Evolutionary conservation across 2,113 vertebrate species (phyloP), one percentile per base, ranked within the genome.

Genomic region (Spea multiplicata): DNA sequence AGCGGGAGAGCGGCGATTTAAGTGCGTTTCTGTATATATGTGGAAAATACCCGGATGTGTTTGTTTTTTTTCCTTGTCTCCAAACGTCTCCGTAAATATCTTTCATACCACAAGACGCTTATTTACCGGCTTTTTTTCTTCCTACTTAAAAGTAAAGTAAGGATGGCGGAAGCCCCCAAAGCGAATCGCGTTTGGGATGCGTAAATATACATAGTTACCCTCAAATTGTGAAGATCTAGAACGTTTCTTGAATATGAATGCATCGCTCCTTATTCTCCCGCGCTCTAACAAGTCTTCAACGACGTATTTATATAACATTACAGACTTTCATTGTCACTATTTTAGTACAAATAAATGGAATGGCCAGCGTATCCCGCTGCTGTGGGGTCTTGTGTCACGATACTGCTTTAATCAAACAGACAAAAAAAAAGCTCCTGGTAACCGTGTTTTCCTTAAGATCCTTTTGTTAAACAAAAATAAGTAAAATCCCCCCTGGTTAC

Each of bases 71-170:
- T 13, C 10, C 8, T 13, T 75, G 71, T 47, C 74, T 81, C 5
- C 66, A 55, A 71, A 86, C 10, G 72, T n/a, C n/a, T n/a, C n/a
- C 77, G 72, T 84, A 81, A 84, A 14, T 50, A 84, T 10, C 48
- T 30, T 80, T 48, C 76, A 80, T 86, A 83, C 71, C 7, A 17
- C 71, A 80, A 73, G 66, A 79, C 75, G 44, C 69, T 89, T 73
- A 52, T 59, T 84, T 83, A 83, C 74, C 78, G 67, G 75, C 82
- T 84, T 53, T 53, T 53, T 53, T 6, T 53, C 50, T 53, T 53
- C 6, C n/a, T n/a, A n/a, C n/a, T n/a, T n/a, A n/a, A n/a, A n/a
- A n/a, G n/a, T n/a, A n/a, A n/a, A n/a, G n/a, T n/a, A n/a, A n/a
- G n/a, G n/a, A n/a, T n/a, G n/a, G n/a, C 10, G 44, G 47, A 17